phyloP scores from a whole-genome alignment of 2,797 vertebrate species.

The Parauchenoglanis ngamensis region DNA sequence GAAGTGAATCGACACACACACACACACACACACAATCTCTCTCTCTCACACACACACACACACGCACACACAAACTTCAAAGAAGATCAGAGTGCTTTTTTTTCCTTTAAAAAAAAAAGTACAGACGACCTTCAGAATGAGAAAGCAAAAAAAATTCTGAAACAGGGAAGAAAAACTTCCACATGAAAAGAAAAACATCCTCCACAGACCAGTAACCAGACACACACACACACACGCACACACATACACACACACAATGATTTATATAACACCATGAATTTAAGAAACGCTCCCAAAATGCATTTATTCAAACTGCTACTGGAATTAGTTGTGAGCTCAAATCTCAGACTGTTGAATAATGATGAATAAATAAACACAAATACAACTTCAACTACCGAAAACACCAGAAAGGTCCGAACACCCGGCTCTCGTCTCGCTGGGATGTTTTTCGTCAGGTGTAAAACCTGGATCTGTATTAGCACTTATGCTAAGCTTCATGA shows the following conservation, averaged over 20 bases:
- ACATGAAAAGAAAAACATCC: constrained; percentile 17
- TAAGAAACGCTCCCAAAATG: background rate
- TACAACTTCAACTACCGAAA: background rate
- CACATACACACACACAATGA: background rate
- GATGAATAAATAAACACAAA: background rate
- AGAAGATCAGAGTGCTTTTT: background rate
- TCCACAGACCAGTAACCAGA: background rate
- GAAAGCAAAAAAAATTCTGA: constrained; percentile 1
- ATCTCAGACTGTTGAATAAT: background rate
- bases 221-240: background rate
- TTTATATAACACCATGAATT: background rate
- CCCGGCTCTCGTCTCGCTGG: background rate
- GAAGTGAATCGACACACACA: background rate
- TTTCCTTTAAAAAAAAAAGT: background rate
- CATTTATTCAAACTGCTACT: background rate
- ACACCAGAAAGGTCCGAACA: background rate
- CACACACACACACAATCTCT: background rate
- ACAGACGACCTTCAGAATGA: background rate
- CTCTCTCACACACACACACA: background rate
- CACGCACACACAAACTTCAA: background rate
- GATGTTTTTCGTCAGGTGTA: background rate
- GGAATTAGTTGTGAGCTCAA: background rate
- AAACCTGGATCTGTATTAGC: background rate
- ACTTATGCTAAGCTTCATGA: background rate
- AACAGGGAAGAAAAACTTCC: background rate